phyloP scores from a whole-genome alignment of 2,888 invertebrate species.

The Phymatocera aterrima region DNA sequence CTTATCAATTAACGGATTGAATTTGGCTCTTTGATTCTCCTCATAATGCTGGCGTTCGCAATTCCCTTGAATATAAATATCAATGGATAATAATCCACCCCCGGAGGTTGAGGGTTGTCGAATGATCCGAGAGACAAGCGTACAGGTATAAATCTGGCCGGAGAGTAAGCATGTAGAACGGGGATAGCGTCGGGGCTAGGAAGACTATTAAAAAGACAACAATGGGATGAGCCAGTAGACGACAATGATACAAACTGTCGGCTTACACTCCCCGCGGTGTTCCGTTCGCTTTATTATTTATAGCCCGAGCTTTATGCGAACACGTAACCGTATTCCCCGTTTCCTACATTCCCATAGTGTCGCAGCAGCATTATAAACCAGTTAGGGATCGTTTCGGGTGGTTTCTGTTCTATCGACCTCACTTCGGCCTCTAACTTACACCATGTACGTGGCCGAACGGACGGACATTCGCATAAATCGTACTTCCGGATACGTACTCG shows the following conservation, averaged over 20 bases:
- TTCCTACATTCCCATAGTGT: slow-evolving; percentile 45
- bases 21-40: too few species aligned
- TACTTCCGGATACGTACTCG: too few species aligned
- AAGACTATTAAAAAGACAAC: neutral
- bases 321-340: slow-evolving; percentile 51
- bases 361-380: slow-evolving; percentile 57
- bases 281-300: slow-evolving; percentile 66
- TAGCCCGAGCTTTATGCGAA: slow-evolving; percentile 57
- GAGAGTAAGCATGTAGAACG: neutral
- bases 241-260: slow-evolving; percentile 59
- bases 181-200: neutral
- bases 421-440: neutral
- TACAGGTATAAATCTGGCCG: too few species aligned
- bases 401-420: neutral
- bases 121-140: too few species aligned
- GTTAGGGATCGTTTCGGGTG: slow-evolving; percentile 51
- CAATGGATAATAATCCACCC: too few species aligned
- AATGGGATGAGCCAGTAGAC: slow-evolving; percentile 38
- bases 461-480: too few species aligned
- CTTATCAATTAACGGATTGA: too few species aligned
- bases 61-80: too few species aligned
- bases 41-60: too few species aligned
- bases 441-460: neutral
- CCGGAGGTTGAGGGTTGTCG: too few species aligned
- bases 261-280: slow-evolving; percentile 54